Evolutionary conservation across 2,113 vertebrate species (phyloP), one percentile per base, ranked within the genome.

Genomic region (Rhinolophus sinicus): DNA sequence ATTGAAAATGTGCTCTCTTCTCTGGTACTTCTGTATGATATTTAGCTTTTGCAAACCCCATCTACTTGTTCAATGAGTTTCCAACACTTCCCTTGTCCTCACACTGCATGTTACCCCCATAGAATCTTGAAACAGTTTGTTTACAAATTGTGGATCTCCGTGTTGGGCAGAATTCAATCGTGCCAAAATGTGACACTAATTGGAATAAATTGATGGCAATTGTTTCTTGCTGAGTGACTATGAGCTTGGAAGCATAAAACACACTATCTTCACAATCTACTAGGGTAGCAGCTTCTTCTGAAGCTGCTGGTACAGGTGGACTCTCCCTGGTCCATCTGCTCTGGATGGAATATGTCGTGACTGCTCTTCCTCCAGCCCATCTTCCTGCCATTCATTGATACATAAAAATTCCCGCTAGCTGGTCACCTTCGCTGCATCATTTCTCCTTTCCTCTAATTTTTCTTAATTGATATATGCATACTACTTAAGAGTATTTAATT

Each of bases 1-100:
- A 73, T 44, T 69, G 73, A 60, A 96, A 88, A 75, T 87, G 18
- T 52, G 6, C 77, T 84, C 11, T 82, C n/a, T 26, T 95, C 19
- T 3, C 47, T 40, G 7, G 1, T 52, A 81, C 21, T 26, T 78
- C 8, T 14, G 35, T 40, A 83, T 50, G 52, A 35, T 30, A 80
- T 60, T 75, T 86, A 91, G 21, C 13, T 89, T 93, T 93, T 83
- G 16, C 47, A 92, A 91, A 70, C 30, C 8, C 47, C 52, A 90
- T 76, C 38, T 86, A 33, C 2, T 50, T 73, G 19, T 92, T 85
- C n/a, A 56, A 47, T 40, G 35, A 88, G 19, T 84, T 96, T 94
- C 58, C 0, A 26, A 87, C 14, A 93, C 54, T 86, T 56, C 1
- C 11, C 1, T 18, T 2, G 14, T 88, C 30, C 38, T 52, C 24